Evolutionary conservation across 2,113 vertebrate species (phyloP).

Genomic region (Microcebus tavaratra): DNA sequence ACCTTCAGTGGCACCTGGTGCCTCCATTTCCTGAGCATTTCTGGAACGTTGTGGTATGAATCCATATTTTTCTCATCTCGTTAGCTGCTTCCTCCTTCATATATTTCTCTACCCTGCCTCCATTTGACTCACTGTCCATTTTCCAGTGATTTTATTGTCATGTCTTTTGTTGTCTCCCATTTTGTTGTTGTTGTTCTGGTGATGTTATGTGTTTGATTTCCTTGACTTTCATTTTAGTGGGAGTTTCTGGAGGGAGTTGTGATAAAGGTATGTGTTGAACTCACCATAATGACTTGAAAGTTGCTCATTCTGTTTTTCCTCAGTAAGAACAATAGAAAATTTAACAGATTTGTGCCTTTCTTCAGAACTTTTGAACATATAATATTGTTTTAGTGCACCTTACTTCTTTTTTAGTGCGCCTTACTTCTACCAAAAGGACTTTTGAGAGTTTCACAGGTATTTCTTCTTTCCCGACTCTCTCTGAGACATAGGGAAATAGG

Average conservation of each 20-base stretch:
- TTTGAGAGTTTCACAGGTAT: not conserved
- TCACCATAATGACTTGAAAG: not conserved
- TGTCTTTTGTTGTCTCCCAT: not conserved
- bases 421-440: not conserved
- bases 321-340: not conserved
- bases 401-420: not conserved
- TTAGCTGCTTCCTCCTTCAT: not conserved
- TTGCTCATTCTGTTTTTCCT: not conserved
- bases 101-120: not conserved
- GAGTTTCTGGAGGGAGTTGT: not conserved
- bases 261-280: not conserved
- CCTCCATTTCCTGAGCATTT: not conserved
- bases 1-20: not conserved
- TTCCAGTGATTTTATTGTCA: not conserved
- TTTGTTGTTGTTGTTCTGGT: not conserved
- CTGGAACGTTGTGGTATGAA: not conserved
- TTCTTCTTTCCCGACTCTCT: not conserved
- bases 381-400: not conserved
- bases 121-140: not conserved
- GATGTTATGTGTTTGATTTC: not conserved
- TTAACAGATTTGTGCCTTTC: not conserved
- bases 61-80: not conserved
- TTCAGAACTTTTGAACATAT: conserved; percentile 22
- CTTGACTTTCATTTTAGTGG: not conserved
- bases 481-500: not conserved